A percentile compares a stretch with the other conserved stretches of the same genome.
Evolutionary conservation across 1,140 invertebrate genomes (phyloP).

Genomic region (Rhizoglyphus robini): DNA sequence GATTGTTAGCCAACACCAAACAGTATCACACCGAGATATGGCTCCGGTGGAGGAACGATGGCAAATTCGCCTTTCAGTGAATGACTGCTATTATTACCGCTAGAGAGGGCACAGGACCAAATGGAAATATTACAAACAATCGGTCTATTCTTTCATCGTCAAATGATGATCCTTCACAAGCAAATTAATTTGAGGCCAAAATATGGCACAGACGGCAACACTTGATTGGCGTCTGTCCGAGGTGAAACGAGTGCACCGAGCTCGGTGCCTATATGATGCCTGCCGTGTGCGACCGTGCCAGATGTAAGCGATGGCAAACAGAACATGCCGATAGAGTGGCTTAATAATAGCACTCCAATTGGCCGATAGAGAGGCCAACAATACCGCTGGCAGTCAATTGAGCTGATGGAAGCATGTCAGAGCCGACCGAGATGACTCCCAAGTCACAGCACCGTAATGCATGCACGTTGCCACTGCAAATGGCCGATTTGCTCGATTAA

Average conservation of each 20-base stretch:
- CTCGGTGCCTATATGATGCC: not conserved
- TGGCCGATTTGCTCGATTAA: too few species aligned
- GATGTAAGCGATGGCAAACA: not conserved
- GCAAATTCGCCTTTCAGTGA: not conserved
- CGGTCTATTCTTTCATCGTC: slow-evolving; percentile 11
- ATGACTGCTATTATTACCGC: not conserved
- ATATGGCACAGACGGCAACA: not conserved
- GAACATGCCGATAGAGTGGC: not conserved
- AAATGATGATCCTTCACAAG: slow-evolving; percentile 8
- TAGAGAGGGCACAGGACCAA: not conserved
- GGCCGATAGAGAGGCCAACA: not conserved
- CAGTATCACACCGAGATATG: too few species aligned
- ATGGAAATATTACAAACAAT: slow-evolving; percentile 10
- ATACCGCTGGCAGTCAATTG: too few species aligned
- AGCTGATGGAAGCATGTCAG: not conserved
- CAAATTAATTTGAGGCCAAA: slow-evolving; percentile 2
- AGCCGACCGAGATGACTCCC: not conserved
- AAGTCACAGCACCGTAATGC: too few species aligned
- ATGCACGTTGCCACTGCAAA: too few species aligned
- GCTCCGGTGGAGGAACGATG: not conserved
- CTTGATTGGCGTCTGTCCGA: not conserved
- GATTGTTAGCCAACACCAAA: too few species aligned
- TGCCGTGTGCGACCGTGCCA: too few species aligned
- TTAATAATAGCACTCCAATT: not conserved
- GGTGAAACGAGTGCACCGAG: not conserved